Conservation (phyloP, 2,113 vertebrate species). For the Podilymbus podiceps region DNA sequence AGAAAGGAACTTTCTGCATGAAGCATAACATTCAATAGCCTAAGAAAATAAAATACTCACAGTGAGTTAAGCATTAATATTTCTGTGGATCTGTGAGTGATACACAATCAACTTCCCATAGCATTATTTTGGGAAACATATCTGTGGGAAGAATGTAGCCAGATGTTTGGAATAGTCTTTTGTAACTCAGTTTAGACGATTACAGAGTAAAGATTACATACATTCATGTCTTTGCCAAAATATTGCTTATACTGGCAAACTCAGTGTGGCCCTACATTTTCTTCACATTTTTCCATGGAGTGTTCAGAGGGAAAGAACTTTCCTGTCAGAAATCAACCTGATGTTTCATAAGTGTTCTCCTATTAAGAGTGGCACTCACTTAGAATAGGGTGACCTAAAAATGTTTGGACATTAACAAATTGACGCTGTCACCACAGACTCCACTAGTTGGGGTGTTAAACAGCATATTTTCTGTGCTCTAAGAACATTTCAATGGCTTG, state of each 20-base stretch:
- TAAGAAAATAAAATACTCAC: conserved; percentile 22
- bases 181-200: conserved; percentile 6
- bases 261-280: neutral
- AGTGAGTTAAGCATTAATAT: neutral
- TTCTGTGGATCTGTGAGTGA: neutral
- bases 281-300: neutral
- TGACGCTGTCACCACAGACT: neutral
- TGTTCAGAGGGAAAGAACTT: neutral
- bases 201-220: conserved; percentile 11
- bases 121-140: conserved; percentile 13
- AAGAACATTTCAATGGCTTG: neutral
- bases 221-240: neutral
- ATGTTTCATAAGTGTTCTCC: neutral
- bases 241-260: conserved; percentile 16
- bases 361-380: neutral
- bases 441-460: neutral
- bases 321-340: neutral
- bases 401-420: neutral
- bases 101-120: neutral
- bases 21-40: neutral
- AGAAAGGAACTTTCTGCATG: neutral
- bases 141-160: conserved; percentile 23
- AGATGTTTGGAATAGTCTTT: neutral
- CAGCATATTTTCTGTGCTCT: neutral
- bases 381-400: neutral